A percentile compares a stretch with the other conserved stretches of the same genome.
Conservation (phyloP, 2,888 invertebrate species). For the Pristionchus arcanus region DNA sequence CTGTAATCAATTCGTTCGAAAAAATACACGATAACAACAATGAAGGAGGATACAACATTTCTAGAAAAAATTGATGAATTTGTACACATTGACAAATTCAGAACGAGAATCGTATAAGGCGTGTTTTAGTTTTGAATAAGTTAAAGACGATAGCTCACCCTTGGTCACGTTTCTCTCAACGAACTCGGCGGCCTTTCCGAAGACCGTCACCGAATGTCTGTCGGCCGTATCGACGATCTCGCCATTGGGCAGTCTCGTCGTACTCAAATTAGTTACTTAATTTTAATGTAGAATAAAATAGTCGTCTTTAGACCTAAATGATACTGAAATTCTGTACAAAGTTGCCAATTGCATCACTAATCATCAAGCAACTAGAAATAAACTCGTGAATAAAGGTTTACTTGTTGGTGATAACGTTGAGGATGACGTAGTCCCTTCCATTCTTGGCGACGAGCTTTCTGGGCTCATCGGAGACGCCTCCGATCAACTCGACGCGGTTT, state of each 20-base stretch:
- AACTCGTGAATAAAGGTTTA: neutral
- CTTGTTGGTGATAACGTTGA: constrained; percentile 73
- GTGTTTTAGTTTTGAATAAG: neutral
- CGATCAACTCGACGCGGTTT: constrained; percentile 73
- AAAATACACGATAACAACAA: too few relatives aligned
- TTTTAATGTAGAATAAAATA: too few relatives aligned
- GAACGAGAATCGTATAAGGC: too few relatives aligned
- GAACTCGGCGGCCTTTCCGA: constrained; percentile 66
- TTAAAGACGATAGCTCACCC: constrained; percentile 55
- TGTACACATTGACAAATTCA: too few relatives aligned
- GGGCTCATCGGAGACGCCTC: constrained; percentile 72
- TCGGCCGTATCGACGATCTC: constrained; percentile 60
- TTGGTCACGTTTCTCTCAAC: constrained; percentile 62
- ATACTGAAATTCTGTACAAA: too few relatives aligned
- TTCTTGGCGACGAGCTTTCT: constrained; percentile 62
- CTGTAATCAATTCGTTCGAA: neutral
- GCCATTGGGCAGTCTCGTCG: neutral
- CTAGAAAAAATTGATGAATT: too few relatives aligned
- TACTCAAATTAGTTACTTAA: neutral
- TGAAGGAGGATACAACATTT: too few relatives aligned
- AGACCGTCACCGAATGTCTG: constrained; percentile 67
- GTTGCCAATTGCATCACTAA: too few relatives aligned
- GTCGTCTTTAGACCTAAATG: too few relatives aligned
- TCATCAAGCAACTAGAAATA: too few relatives aligned
- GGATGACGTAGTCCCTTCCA: constrained; percentile 66